Evolutionary conservation across 2,888 invertebrate species (phyloP), one percentile per base, ranked within the genome.

Genomic region (Drosophila flavopinicola): DNA sequence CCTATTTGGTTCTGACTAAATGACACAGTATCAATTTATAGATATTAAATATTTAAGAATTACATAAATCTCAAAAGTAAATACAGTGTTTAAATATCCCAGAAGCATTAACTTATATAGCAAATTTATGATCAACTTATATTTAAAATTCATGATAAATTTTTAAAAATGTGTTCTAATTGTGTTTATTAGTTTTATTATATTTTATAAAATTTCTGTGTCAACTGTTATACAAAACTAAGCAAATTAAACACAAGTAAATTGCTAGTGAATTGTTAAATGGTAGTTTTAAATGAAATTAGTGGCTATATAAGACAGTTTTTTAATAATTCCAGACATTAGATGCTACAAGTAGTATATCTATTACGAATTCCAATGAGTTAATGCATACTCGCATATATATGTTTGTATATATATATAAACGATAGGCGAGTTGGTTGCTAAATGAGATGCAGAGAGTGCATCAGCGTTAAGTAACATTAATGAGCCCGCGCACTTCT

Each of bases 401-500:
- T n/a, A 6, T 20, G 17, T 10, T 7, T 35, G n/a, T 56, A 10
- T 33, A 27, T 27, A 9, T 15, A 24, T 53, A 7, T 37, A 45
- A 9, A 32, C n/a, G n/a, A n/a, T 30, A 13, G 23, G 48, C 20
- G 25, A 32, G 13, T 51, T 38, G 41, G 44, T 38, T 70, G 47
- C 51, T 57, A 51, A 71, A 58, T 60, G 53, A 53, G 51, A 41
- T 66, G 72, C 72, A 56, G 66, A 75, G 72, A 73, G 76, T 72
- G 67, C 73, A 60, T 57, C 57, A 37, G 72, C 51, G 45, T 75
- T 75, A 70, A 75, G 78, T 54, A 70, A 70, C 59, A 47, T 66
- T 75, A 78, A 78, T 75, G 75, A 78, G 56, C 58, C 51, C 41
- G 54, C 59, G 78, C 78, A 75, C 78, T 75, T 58, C 63, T 70